Evolutionary conservation across 2,888 invertebrate species (phyloP), one percentile per base, ranked within the genome.

Genomic region (Sarcophaga variegata): DNA sequence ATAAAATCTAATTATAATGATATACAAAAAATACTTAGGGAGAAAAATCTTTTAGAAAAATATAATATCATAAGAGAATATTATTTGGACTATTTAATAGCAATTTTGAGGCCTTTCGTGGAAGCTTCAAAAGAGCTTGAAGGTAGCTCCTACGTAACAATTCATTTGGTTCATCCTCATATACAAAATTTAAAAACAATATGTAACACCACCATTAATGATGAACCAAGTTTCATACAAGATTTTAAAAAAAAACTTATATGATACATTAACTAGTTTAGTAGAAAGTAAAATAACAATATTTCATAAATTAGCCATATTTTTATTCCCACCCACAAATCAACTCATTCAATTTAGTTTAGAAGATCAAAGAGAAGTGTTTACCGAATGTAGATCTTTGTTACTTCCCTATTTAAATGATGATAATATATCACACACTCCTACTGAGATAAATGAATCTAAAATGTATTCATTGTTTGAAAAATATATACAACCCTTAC

Each of bases 161-260:
- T 85, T n/a, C 77, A 81, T 74, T 77, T 85, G 14, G 81, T 81
- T 74, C 85, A 81, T 67, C 78, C 74, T 25, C 77, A 81, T 22
- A 47, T 85, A 67, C 72, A 67, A 69, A 78, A 78, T 64, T 70
- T 81, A 63, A 81, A 85, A 78, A 45, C 49, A 69, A 64, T 78
- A 69, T 62, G 67, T 27, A 78, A 63, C 20, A 74, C 69, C 67
- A 69, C 66, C 6, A 74, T 37, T 81, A 74, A 81, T 71, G 77
- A 81, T 14, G 77, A 85, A 70, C 81, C 78, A 49, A 77, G 10
- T 63, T 81, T 77, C 74, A 85, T 85, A 14, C 49, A 71, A 25
- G n/a, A 81, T 8, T 78, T 85, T 11, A 85, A 85, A 78, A 81
- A 81, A 67, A 78, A 63, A 64, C 27, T 66, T 84, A 6, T 62